Evolutionary conservation across 2,797 vertebrate genomes (phyloP), one percentile per base, ranked within the genome.

Genomic region (Emys orbicularis): DNA sequence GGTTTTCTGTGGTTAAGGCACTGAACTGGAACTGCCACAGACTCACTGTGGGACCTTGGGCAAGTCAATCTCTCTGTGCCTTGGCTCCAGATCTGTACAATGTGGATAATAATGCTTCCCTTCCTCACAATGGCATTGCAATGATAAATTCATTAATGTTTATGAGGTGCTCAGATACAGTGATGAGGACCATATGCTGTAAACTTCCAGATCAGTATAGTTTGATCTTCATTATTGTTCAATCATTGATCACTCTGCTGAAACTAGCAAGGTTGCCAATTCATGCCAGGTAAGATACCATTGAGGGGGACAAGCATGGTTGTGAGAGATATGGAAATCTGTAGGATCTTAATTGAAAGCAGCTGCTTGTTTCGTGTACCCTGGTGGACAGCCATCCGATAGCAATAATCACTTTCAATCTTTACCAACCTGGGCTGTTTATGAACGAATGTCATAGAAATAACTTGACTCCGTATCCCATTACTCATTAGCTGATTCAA

Each of bases 311-410:
- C 41, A 72, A 12, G 10, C 49, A 57, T 29, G 3, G 47, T 50
- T 72, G 79, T 84, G 5, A 65, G 37, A n/a, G 5, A 81, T 16
- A 4, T 21, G 8, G 12, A 41, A 92, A 95, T 50, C 8, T 34
- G 15, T 49, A 79, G 50, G 44, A 91, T 65, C 5, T 79, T 81
- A 16, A 54, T 7, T 91, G 83, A 82, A 95, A 93, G 93, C 89
- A 90, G 25, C 44, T 76, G 8, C 59, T 92, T 92, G 74, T 74
- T 92, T 96, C 86, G 83, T 6, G 61, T 92, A 81, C 52, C 68
- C 41, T 88, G 37, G 27, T 31, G 27, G 34, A 29, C 23, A 93
- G n/a, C 27, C 53, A n/a, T 31, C 52, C 53, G 2, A 82, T 16
- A 61, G 65, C 79, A 53, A 18, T 88, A 34, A 54, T 79, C 79